Conservation (phyloP, 2,888 invertebrate species). For the Caenorhabditis sulstoni region DNA sequence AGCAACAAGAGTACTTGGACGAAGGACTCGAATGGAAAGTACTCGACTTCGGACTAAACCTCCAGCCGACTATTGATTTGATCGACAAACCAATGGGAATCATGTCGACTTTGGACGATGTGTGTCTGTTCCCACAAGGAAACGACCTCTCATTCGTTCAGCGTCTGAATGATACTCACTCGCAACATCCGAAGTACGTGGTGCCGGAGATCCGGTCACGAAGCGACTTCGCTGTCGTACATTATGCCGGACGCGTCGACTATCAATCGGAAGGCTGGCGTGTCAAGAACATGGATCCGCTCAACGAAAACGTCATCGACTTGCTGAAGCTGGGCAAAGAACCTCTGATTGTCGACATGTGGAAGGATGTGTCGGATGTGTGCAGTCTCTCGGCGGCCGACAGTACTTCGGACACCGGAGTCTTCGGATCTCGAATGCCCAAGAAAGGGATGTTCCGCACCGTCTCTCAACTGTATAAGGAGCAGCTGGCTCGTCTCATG, state of each 20-base stretch:
- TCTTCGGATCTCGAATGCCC: constrained; percentile 89
- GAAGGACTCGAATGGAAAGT: constrained; percentile 99
- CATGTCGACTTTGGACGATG: constrained; percentile 97
- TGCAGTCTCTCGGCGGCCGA: constrained; percentile 64
- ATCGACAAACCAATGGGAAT: constrained; percentile 99
- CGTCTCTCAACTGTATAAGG: constrained; percentile 95
- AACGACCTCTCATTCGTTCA: constrained; percentile 98
- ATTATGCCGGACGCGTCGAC: constrained; percentile 86
- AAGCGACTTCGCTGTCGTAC: constrained; percentile 91
- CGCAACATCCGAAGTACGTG: constrained; percentile 96
- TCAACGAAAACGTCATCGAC: constrained; percentile 98
- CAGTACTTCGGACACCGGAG: constrained; percentile 85
- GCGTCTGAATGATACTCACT: constrained; percentile 93
- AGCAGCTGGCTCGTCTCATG: constrained; percentile 97
- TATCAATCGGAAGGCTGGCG: constrained; percentile 98
- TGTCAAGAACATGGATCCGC: constrained; percentile 99
- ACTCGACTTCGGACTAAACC: constrained; percentile 97
- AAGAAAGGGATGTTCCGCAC: constrained; percentile 94
- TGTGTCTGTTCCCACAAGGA: constrained; percentile 99
- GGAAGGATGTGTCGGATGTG: constrained; percentile 88
- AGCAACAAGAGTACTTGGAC: constrained; percentile 89
- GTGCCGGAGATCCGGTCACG: constrained; percentile 82
- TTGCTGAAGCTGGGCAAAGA: constrained; percentile 94
- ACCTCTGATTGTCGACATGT: constrained; percentile 95
- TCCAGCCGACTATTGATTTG: constrained; percentile 98